phyloP scores from a whole-genome alignment of 2,113 vertebrate species.

The Tor tambroides region DNA sequence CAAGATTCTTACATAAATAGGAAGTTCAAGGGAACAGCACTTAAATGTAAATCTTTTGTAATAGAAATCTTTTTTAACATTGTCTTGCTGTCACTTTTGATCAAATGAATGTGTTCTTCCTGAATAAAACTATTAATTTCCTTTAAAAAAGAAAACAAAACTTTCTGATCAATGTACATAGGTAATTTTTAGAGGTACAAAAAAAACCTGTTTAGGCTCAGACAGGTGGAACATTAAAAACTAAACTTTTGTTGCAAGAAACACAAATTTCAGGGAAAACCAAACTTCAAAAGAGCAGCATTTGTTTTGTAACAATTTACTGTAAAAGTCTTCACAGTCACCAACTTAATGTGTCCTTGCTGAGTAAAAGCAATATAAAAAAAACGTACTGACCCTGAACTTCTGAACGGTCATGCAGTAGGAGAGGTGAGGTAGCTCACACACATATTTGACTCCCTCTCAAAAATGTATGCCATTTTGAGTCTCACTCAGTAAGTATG shows the following conservation, averaged over 20 bases:
- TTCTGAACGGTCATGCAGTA: not conserved
- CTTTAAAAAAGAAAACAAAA: too few species aligned
- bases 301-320: not conserved
- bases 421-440: not conserved
- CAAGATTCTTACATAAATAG: not conserved
- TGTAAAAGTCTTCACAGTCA: not conserved
- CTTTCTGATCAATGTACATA: too few species aligned
- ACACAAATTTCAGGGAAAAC: too few species aligned
- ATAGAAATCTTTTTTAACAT: not conserved
- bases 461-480: conserved; percentile 12
- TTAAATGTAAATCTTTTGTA: not conserved
- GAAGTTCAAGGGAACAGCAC: not conserved
- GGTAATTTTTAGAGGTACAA: too few species aligned
- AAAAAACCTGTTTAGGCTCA: too few species aligned
- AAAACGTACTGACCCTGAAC: not conserved
- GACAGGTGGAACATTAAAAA: too few species aligned
- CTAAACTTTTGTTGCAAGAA: too few species aligned
- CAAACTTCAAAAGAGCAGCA: too few species aligned
- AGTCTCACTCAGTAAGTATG: not conserved
- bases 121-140: too few species aligned
- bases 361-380: not conserved
- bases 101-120: not conserved
- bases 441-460: not conserved
- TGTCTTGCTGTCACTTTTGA: not conserved
- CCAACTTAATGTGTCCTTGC: not conserved